Conservation (phyloP, 2,888 invertebrate species). For the Tetramorium bicarinatum region DNA sequence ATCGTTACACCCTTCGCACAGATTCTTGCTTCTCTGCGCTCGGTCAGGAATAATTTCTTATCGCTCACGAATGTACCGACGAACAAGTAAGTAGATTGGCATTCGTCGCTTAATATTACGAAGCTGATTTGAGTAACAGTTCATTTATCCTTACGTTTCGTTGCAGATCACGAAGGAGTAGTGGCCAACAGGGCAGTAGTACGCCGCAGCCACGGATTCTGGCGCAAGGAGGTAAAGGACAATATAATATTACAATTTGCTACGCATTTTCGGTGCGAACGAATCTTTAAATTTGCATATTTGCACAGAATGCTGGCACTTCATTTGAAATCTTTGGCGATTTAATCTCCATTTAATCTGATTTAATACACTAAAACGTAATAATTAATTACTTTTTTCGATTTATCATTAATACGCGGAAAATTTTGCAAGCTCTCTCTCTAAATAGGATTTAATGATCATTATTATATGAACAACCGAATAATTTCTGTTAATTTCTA, state of each 20-base stretch:
- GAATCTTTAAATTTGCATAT: not conserved
- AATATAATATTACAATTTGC: not conserved
- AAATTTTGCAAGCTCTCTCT: not conserved
- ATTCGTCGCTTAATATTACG: not conserved
- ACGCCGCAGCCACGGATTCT: constrained; percentile 92
- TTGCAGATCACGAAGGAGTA: constrained; percentile 93
- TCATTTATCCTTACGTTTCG: not conserved
- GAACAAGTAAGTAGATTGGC: constrained; percentile 91
- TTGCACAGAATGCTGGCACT: not conserved
- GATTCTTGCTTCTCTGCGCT: constrained; percentile 99
- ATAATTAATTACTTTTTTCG: not conserved
- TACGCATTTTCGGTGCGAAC: not conserved
- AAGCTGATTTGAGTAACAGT: not conserved
- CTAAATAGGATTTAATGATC: constrained; percentile 1
- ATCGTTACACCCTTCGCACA: constrained; percentile 99
- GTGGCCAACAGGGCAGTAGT: constrained; percentile 91
- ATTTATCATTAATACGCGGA: not conserved
- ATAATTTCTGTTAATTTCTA: constrained; percentile 12
- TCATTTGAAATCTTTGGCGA: not conserved
- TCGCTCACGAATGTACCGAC: constrained; percentile 97
- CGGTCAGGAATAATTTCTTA: constrained; percentile 99
- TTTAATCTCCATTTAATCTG: not conserved
- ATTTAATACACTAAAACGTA: not conserved
- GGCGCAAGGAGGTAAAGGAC: constrained; percentile 91
- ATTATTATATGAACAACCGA: not conserved